These are phyloP conservation scores for Labrus mixtus DNA, from an alignment of 2,113 vertebrate genomes.

Conservation along the genomic window DNA sequence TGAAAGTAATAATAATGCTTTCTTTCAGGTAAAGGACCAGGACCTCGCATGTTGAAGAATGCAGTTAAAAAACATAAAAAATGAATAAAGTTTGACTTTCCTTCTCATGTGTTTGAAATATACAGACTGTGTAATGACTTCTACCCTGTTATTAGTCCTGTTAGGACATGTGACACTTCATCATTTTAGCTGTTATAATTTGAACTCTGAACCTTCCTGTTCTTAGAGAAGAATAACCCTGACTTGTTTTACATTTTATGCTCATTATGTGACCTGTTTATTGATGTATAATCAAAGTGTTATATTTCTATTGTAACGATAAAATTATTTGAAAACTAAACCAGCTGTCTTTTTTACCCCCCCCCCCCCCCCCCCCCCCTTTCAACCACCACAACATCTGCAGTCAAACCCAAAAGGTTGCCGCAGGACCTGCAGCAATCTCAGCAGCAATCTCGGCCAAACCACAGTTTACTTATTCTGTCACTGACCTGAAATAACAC, in stretches of 20 bases:
- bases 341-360: conserved; percentile 17
- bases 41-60: background rate
- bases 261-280: no score
- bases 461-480: background rate
- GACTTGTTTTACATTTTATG: no score
- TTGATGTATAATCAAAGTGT: background rate
- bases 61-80: conserved; percentile 16
- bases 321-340: conserved; percentile 33
- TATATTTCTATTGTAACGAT: conserved; percentile 8
- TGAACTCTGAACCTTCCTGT: no score
- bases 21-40: conserved; percentile 47
- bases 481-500: background rate
- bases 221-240: no score
- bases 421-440: background rate
- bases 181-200: background rate
- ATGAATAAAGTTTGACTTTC: conserved; percentile 5
- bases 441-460: background rate
- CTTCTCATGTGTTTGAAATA: background rate
- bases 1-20: background rate
- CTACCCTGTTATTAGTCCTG: background rate
- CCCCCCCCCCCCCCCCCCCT: background rate
- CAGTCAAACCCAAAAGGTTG: background rate
- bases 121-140: background rate
- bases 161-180: background rate
- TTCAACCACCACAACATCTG: background rate